Conservation (phyloP, 1,140 invertebrate genomes). For the Semibalanus balanoides region DNA sequence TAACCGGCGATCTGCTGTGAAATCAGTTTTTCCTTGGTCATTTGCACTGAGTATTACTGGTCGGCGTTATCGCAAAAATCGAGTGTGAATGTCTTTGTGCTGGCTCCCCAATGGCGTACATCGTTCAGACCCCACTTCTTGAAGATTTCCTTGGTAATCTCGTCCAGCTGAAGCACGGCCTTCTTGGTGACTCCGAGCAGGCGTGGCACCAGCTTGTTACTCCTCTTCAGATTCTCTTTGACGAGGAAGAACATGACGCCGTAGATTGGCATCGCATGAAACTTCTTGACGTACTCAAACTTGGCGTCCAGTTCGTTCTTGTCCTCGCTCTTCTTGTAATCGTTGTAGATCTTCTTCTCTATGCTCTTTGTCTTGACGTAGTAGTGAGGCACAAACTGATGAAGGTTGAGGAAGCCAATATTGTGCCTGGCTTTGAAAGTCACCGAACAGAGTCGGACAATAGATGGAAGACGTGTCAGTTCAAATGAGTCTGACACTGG, state of each 20-base stretch:
- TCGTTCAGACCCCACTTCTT: constrained; percentile 94
- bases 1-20: constrained; percentile 95
- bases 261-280: constrained; percentile 87
- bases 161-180: constrained; percentile 89
- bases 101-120: constrained; percentile 93
- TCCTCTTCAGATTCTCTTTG: constrained; percentile 89
- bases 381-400: constrained; percentile 92
- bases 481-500: constrained; percentile 97
- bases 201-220: constrained; percentile 93
- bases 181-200: constrained; percentile 96
- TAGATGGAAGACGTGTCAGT: too few species aligned
- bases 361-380: constrained; percentile 90
- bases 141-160: constrained; percentile 92
- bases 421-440: constrained; percentile 90
- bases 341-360: constrained; percentile 90
- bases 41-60: constrained; percentile 97
- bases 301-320: constrained; percentile 87
- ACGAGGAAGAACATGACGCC: constrained; percentile 99
- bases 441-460: constrained; percentile 96
- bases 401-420: constrained; percentile 81
- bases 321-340: constrained; percentile 69
- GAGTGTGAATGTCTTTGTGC: constrained; percentile 96
- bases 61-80: constrained; percentile 98
- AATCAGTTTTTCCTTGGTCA: constrained; percentile 96
- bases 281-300: constrained; percentile 89